Evolutionary conservation across 2,113 vertebrate species (phyloP).

Genomic region (Turdus rufiventris): DNA sequence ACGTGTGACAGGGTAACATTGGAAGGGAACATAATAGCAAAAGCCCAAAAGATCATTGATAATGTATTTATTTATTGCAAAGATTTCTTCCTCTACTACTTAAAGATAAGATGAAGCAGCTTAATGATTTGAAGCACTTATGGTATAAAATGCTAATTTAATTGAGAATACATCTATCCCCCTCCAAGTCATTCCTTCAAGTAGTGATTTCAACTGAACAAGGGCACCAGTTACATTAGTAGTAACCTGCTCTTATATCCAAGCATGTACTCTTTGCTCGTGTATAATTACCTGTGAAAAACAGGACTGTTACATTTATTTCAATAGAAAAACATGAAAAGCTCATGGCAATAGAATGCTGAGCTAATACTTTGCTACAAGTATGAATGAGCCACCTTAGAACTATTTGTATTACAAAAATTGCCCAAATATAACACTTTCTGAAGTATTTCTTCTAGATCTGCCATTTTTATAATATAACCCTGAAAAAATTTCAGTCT

Average conservation of each 20-base stretch:
- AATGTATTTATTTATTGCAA: neutral
- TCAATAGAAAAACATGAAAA: neutral
- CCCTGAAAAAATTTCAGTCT: neutral
- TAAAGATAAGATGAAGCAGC: neutral
- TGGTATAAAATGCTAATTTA: neutral
- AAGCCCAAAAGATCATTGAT: rapidly evolving
- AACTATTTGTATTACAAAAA: neutral
- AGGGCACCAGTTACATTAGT: neutral
- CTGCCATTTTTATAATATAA: neutral
- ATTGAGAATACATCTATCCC: neutral
- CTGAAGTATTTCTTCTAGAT: neutral
- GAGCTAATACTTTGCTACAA: neutral
- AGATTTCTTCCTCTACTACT: neutral
- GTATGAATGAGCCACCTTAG: neutral
- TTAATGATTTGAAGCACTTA: neutral
- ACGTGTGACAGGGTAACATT: neutral
- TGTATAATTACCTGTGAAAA: slow-evolving; percentile 7
- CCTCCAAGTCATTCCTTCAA: neutral
- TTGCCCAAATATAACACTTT: neutral
- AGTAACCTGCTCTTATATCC: neutral
- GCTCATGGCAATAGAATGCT: neutral
- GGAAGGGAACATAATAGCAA: neutral
- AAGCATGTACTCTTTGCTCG: neutral
- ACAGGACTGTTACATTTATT: neutral
- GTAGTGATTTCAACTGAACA: neutral